These are phyloP conservation scores for Zophobas morio DNA, from an alignment of 1,140 invertebrate species.

Conservation along the genomic window DNA sequence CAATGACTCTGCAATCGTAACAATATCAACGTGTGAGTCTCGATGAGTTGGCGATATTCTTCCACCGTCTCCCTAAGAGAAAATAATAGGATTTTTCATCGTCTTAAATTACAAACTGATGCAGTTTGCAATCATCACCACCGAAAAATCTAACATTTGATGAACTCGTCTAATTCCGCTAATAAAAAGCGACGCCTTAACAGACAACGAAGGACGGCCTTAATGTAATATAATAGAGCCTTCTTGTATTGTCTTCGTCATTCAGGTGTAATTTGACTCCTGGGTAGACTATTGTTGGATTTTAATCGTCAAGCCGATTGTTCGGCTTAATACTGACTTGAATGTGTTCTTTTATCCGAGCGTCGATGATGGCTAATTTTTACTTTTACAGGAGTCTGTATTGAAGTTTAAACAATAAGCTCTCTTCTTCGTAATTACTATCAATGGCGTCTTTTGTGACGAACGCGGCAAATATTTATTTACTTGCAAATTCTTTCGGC, in stretches of 20 bases:
- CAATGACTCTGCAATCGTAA: slow-evolving; percentile 56
- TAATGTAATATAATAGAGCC: slow-evolving; percentile 34
- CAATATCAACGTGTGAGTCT: slow-evolving; percentile 58
- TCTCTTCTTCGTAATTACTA: slow-evolving; percentile 30
- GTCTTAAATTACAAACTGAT: slow-evolving; percentile 49
- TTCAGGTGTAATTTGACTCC: slow-evolving; percentile 53
- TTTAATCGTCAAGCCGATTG: slow-evolving; percentile 50
- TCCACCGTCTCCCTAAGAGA: slow-evolving; percentile 43
- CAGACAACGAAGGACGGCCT: slow-evolving; percentile 17
- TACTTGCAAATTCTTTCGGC: slow-evolving; percentile 13
- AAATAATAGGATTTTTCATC: slow-evolving; percentile 54
- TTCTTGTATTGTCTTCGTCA: slow-evolving; percentile 49
- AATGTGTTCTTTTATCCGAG: slow-evolving; percentile 25
- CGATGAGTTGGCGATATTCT: slow-evolving; percentile 53
- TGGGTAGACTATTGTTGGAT: slow-evolving; percentile 48
- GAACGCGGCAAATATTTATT: slow-evolving; percentile 29
- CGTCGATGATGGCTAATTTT: slow-evolving; percentile 43
- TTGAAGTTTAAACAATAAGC: slow-evolving; percentile 36
- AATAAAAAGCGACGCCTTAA: neutral
- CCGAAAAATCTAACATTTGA: slow-evolving; percentile 41
- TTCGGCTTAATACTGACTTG: slow-evolving; percentile 19
- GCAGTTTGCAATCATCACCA: slow-evolving; percentile 48
- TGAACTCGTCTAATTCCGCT: slow-evolving; percentile 35
- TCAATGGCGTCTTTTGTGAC: slow-evolving; percentile 10
- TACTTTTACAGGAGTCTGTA: slow-evolving; percentile 33